Conservation (phyloP, 64 coral and sea anemone species). For the Pocillopora verrucosa region DNA sequence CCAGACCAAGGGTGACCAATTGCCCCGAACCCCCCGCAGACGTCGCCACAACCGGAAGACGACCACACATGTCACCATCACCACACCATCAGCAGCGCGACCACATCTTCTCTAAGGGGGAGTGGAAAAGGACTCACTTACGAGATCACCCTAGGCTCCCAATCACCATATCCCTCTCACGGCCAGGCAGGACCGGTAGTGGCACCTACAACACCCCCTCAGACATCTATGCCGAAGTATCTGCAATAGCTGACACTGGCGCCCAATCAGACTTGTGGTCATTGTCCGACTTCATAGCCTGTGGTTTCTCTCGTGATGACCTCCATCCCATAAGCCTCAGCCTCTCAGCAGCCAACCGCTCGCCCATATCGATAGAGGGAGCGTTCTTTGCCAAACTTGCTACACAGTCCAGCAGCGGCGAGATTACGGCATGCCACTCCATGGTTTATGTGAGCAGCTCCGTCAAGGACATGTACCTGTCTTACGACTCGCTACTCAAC, state of each 20-base stretch:
- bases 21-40: neutral
- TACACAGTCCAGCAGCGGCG: neutral
- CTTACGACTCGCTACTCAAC: constrained; percentile 56
- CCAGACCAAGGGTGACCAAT: neutral
- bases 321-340: neutral
- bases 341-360: constrained; percentile 58
- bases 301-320: constrained; percentile 45
- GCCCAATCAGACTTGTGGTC: constrained; percentile 73
- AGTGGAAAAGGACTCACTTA: constrained; percentile 56
- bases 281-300: constrained; percentile 39
- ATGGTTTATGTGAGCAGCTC: constrained; percentile 57
- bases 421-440: constrained; percentile 15
- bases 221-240: constrained; percentile 27
- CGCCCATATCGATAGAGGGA: constrained; percentile 48
- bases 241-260: constrained; percentile 44
- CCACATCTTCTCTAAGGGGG: constrained; percentile 58
- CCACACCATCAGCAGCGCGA: neutral
- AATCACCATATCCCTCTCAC: constrained; percentile 52
- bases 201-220: constrained; percentile 2
- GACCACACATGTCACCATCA: neutral
- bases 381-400: constrained; percentile 59
- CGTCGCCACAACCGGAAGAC: constrained; percentile 29
- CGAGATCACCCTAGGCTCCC: constrained; percentile 61
- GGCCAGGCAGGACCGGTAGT: neutral
- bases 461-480: constrained; percentile 46